Base-by-base conservation (phyloP, 2,888 invertebrate species). In the Metopia argyrocephala region DNA sequence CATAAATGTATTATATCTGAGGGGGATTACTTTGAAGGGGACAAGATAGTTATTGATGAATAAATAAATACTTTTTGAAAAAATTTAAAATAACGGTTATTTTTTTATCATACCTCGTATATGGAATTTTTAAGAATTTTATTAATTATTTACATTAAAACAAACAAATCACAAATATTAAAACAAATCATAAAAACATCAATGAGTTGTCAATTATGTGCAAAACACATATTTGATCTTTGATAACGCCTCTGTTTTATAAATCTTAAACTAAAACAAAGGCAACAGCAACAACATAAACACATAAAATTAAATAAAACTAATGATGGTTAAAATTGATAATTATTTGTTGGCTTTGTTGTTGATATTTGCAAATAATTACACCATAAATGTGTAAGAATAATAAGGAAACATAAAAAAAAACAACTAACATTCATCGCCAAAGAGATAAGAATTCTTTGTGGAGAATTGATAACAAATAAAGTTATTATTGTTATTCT, bases 361-460 rank as follows among this genome's bases (percentile, higher is more conserved):
- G 38, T 15, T 12, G 15, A 12, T 15, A 38, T 38, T 38, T 38
- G 15, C 38, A 38, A 38, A 38, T 38, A 38, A 9, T 9, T 12
- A 15, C 12, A 38, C 15, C 15, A 38, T 38, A 38, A 38, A 38
- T 38, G 4, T 15, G 3, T 12, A 3, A 31, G 9, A 0, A 31
- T 38, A 38, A 38, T 38, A 15, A 3, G 38, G 0, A 12, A 4
- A 9, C 38, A 38, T 23, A 45, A 23, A 20, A 46, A 7, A n/a
- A 21, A 61, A 23, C 56, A 38, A 38, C 45, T 23, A 45, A 38
- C 45, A 61, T n/a, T 61, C 45, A 61, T 61, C 23, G 21, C 7
- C 23, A 31, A 21, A 27, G 15, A 12, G 65, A 65, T 65, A 65
- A 52, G 52, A 65, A 52, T 52, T 61, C 45, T 20, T 25, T 65